These are phyloP conservation scores for Drosophila nigrodunni DNA, from an alignment of 1,140 invertebrate species.

Conservation along the genomic window DNA sequence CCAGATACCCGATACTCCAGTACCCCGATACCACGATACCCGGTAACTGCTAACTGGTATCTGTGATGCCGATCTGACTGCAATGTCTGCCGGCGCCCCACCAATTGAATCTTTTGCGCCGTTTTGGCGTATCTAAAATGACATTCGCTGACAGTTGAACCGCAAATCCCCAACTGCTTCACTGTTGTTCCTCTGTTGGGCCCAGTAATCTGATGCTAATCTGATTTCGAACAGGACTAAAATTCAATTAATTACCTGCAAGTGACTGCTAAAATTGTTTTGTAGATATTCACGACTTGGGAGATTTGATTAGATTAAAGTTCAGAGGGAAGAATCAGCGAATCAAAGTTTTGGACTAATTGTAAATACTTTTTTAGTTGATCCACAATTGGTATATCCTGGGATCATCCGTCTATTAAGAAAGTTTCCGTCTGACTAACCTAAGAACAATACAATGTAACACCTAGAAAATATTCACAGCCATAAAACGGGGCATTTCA, in stretches of 20 bases:
- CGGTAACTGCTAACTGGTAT: background rate
- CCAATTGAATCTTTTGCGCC: conserved; percentile 81
- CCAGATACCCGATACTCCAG: background rate
- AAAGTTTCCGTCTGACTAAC: background rate
- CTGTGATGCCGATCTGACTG: conserved; percentile 29
- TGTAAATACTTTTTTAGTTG: too few relatives aligned
- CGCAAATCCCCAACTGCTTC: conserved; percentile 45
- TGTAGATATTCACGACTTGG: conserved; percentile 44
- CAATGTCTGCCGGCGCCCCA: conserved; percentile 63
- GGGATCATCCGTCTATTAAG: too few relatives aligned
- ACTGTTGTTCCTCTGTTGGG: background rate
- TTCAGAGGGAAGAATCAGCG: too few relatives aligned
- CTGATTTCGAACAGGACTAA: conserved; percentile 29
- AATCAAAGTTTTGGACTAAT: too few relatives aligned
- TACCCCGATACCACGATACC: background rate
- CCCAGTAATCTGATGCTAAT: conserved; percentile 26
- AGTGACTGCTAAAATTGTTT: conserved; percentile 66
- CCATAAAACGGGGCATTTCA: background rate
- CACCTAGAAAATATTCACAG: background rate
- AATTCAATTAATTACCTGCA: conserved; percentile 73
- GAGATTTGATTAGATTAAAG: too few relatives aligned
- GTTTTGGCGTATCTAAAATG: conserved; percentile 82
- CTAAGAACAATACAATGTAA: background rate
- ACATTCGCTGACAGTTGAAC: conserved; percentile 74
- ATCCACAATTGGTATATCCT: too few relatives aligned